Base-by-base conservation (phyloP, 2,113 vertebrate genomes). In the Genyomyrus donnyi region DNA sequence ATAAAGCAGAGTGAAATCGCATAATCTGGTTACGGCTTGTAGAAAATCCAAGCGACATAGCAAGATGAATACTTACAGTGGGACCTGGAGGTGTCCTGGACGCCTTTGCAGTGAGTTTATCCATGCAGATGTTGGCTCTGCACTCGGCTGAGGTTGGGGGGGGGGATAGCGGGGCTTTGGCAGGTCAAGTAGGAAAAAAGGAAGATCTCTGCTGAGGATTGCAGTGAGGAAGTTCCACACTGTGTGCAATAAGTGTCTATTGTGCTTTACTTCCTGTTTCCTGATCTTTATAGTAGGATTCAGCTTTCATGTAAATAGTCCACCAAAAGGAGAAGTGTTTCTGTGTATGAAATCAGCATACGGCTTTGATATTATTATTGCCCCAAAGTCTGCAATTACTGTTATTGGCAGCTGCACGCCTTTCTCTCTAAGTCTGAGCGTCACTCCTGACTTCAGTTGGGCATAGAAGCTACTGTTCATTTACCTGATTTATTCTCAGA, bases 211-310 rank as follows among this genome's bases (percentile, higher is more conserved):
- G 19, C 31, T 88, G 56, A 52, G 35, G 48, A 42, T 42, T 2
- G 35, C 7, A 5, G 48, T 89, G 45, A 87, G 58, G 66, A 70
- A 46, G n/a, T 74, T 21, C 7, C 46, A 48, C n/a, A 39, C 3
- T 3, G 6, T 3, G 24, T 10, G 31, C 66, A 48, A 3, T 15
- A 66, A 15, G 45, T 50, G 19, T 89, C 50, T 83, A 70, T 89
- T 89, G 31, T 89, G 88, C 74, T 84, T 52, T 21, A 21, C 31
- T 74, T 89, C 74, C 49, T 56, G 74, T 53, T 89, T 89, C 19
- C 66, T 50, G 48, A 35, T 21, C 50, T 7, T 87, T 48, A 4
- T 45, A 2, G 21, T 48, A 31, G 48, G 45, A 87, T 21, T 87
- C 46, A 62, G 11, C 85, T 87, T 48, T 46, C 24, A 48, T 9